Base-by-base conservation (phyloP, 2,888 invertebrate genomes). In the Amphipyra tragopoginis region DNA sequence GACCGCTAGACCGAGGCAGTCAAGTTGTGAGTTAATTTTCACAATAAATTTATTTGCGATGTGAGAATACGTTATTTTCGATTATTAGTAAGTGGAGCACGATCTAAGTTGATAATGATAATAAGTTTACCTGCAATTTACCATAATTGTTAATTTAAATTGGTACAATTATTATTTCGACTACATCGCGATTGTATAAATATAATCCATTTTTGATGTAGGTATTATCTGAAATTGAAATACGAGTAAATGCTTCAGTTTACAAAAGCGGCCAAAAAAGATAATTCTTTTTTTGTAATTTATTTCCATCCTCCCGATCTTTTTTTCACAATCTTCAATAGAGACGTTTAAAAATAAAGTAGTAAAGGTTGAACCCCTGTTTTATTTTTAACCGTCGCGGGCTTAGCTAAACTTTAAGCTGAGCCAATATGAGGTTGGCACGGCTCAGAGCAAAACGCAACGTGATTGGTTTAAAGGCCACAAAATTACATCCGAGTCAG, bases 321-420 rank as follows among this genome's bases (percentile, higher is more conserved):
- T 52, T 65, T 70, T 39, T 21, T 33, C 6, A 14, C 5, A 50
- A 10, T 50, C 7, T 53, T 53, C 26, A 71, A 54, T 56, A 15
- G 11, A 36, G 14, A 29, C 38, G 21, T 45, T 50, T 71, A 39
- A 64, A 57, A 64, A 57, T 53, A 70, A 53, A 52, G 21, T 38
- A 42, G 33, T 15, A 40, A 49, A 52, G 40, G 64, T 21, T 40
- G 5, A 6, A 9, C 15, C 26, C 6, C n/a, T 40, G 42, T 53
- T 26, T 42, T 70, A 56, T 53, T 71, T 68, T 47, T 50, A 56
- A 43, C 40, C 5, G 5, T 1, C 5, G 1, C 13, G 34, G 38
- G n/a, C n/a, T 44, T 51, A 26, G 33, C 8, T 38, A 39, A 44
- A 62, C 21, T 48, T 67, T 38, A 36, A 48, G 21, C 39, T 69